Conservation (phyloP, 2,797 vertebrate species). For the Enteromius argenteus region DNA sequence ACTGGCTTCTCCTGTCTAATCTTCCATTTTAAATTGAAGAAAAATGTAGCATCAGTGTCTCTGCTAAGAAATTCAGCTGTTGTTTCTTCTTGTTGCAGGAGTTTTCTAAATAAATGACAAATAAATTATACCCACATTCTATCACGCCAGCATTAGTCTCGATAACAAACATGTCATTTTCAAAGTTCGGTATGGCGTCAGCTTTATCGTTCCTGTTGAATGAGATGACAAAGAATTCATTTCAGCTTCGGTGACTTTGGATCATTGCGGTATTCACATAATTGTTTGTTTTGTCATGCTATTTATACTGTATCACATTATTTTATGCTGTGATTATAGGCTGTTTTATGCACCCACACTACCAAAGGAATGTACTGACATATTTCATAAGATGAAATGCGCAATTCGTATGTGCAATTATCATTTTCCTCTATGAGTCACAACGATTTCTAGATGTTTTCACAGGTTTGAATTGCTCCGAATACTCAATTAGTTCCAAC, state of each 20-base stretch:
- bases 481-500: too few relatives aligned
- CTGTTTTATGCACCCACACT: not conserved
- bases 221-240: slow-evolving; percentile 17
- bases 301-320: not conserved
- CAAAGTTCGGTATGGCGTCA: not conserved
- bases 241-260: not conserved
- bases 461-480: not conserved
- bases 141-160: not conserved
- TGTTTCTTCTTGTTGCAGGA: slow-evolving; percentile 16
- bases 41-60: slow-evolving; percentile 28
- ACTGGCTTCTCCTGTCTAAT: slow-evolving; percentile 26
- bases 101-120: slow-evolving; percentile 27
- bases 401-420: too few relatives aligned
- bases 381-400: not conserved
- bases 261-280: not conserved
- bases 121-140: slow-evolving; percentile 27
- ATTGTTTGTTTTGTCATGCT: not conserved
- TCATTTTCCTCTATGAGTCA: not conserved
- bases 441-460: not conserved
- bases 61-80: slow-evolving; percentile 6
- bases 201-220: not conserved
- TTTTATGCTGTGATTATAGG: not conserved
- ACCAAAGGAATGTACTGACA: not conserved
- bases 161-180: slow-evolving; percentile 6
- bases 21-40: slow-evolving; percentile 25